phyloP scores from a whole-genome alignment of 2,888 invertebrate genomes.

The Caenorhabditis sp. region DNA sequence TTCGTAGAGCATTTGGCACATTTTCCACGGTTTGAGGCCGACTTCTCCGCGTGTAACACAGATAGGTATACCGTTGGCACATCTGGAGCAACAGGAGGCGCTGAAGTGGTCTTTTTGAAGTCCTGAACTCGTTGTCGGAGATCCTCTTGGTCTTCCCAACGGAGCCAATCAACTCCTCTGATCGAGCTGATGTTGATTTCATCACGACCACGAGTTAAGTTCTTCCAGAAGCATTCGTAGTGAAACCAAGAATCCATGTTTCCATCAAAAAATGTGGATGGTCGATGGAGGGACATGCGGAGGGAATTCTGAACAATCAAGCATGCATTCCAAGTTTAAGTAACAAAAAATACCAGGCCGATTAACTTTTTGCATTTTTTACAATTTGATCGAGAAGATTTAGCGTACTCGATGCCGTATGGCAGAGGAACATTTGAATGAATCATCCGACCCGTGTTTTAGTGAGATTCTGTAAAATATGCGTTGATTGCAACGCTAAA shows the following conservation, averaged over 20 bases:
- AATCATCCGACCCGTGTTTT: not conserved
- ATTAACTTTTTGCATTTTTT: constrained; percentile 77
- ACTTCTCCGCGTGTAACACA: not conserved
- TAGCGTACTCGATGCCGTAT: constrained; percentile 77
- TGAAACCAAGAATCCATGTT: constrained; percentile 83
- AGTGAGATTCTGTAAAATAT: not conserved
- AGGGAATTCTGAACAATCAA: constrained; percentile 60
- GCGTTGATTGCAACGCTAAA: no score
- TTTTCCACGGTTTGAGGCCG: constrained; percentile 66
- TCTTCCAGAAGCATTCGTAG: constrained; percentile 84
- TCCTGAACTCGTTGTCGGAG: not conserved
- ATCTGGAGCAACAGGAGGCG: no score
- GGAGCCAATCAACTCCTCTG: constrained; percentile 84
- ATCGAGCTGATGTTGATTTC: constrained; percentile 83
- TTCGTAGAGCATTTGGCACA: constrained; percentile 72
- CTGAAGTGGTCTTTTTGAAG: no score
- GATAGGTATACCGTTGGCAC: not conserved
- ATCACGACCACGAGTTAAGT: constrained; percentile 66
- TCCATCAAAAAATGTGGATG: constrained; percentile 78
- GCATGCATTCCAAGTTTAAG: not conserved
- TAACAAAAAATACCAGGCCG: constrained; percentile 61
- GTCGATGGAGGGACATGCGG: constrained; percentile 74
- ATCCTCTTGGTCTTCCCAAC: constrained; percentile 84
- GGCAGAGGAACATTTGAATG: constrained; percentile 66
- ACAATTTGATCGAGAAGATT: constrained; percentile 71